A percentile compares a stretch with the other conserved stretches of the same genome.
Conservation (phyloP, 2,888 invertebrate genomes). For the Dynastes grantii region DNA sequence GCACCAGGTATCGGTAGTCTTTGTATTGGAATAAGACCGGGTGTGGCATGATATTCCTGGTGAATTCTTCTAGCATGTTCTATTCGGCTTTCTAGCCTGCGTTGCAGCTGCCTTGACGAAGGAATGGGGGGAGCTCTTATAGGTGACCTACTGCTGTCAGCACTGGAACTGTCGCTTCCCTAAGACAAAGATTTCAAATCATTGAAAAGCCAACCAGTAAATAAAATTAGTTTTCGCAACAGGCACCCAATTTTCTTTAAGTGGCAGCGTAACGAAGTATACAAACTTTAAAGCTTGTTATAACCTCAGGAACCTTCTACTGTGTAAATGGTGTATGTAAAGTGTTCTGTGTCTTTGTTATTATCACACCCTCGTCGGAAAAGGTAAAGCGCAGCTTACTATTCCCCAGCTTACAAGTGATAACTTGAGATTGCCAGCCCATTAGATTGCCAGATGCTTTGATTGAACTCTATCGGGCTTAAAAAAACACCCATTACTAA, state of each 20-base stretch:
- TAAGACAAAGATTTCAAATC: constrained; percentile 54
- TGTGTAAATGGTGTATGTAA: no score
- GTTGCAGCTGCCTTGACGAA: constrained; percentile 66
- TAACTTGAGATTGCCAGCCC: no score
- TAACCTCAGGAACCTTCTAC: no score
- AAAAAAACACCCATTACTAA: no score
- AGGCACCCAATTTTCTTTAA: neutral
- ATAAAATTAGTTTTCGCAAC: neutral
- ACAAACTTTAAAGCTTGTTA: no score
- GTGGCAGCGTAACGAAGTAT: no score
- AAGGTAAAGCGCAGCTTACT: no score
- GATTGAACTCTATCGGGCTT: no score
- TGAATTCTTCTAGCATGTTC: constrained; percentile 70
- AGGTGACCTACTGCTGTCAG: constrained; percentile 66
- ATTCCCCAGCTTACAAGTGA: no score
- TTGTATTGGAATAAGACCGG: constrained; percentile 72
- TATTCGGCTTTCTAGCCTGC: constrained; percentile 69
- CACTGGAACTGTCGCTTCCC: constrained; percentile 68
- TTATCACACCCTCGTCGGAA: no score
- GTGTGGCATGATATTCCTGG: constrained; percentile 69
- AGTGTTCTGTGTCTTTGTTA: no score
- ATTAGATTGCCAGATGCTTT: no score
- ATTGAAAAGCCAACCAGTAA: neutral
- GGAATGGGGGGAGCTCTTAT: constrained; percentile 61
- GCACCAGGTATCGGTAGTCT: constrained; percentile 71